Percentiles rank a stretch among this genome's conserved stretches.
Evolutionary conservation across 2,113 vertebrate genomes (phyloP).

Genomic region (Syrmaticus mikado): DNA sequence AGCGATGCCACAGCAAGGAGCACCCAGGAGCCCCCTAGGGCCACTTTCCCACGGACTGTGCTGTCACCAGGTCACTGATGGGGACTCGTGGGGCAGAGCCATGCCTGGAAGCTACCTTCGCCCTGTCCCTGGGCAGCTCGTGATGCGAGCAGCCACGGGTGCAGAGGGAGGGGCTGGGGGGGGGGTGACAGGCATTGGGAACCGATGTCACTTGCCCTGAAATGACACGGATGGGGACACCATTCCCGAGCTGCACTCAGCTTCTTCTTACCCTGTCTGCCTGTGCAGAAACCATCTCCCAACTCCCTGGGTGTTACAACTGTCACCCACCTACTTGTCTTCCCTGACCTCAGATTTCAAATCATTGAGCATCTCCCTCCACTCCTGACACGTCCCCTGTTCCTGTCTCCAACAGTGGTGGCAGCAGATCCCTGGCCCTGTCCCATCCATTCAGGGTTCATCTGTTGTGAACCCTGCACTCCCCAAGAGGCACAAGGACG

Average conservation of each 20-base stretch:
- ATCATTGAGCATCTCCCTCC: rapidly evolving
- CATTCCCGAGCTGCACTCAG: neutral
- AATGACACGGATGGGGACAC: neutral
- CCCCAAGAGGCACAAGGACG: neutral
- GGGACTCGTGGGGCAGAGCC: neutral
- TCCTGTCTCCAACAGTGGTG: too few relatives aligned
- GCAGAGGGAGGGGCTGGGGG: neutral
- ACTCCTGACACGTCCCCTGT: neutral
- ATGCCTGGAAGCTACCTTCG: neutral
- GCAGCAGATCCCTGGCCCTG: neutral
- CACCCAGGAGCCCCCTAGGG: neutral
- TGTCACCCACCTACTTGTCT: neutral
- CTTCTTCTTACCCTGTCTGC: too few relatives aligned
- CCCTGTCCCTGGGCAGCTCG: neutral
- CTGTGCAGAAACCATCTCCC: neutral
- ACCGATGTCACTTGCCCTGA: neutral
- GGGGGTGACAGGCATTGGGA: neutral
- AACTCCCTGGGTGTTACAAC: neutral
- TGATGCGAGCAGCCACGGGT: neutral
- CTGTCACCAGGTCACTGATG: rapidly evolving
- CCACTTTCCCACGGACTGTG: neutral
- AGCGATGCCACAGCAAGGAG: neutral
- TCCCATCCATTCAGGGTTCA: neutral
- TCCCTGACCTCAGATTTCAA: neutral
- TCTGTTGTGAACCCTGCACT: neutral